Base-by-base conservation (phyloP, 2,888 invertebrate species). In the Norana najaformis region DNA sequence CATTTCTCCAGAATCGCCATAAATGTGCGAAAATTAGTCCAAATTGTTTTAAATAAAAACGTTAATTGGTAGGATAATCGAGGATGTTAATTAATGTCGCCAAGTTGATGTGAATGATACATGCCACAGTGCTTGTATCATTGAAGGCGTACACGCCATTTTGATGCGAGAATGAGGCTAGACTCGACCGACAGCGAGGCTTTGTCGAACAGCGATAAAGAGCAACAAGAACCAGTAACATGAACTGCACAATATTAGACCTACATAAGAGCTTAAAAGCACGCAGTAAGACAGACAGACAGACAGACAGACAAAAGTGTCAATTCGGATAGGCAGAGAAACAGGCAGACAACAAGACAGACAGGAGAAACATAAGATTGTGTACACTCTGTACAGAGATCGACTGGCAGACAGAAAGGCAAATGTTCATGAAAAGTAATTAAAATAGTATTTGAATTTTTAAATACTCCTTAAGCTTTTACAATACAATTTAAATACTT, bases 141-240 rank as follows among this genome's bases (percentile, higher is more conserved):
- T 53, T 53, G 53, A 53, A 53, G 6, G 53, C 11, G 23, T 30
- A 23, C 53, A 53, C 53, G 23, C 53, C 53, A 6, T 53, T 53
- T 30, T 53, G 41, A 41, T 16, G 18, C 41, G 5, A 69, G n/a
- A 8, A n/a, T 5, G 69, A 16, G n/a, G n/a, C 69, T 69, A 8
- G n/a, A 69, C 5, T n/a, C 8, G 69, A 69, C 11, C 69, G 16
- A 5, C 30, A 23, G 14, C 11, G 16, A 69, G 16, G 18, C 18
- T 41, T 41, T 18, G 41, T 41, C 41, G 41, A 41, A 41, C 14
- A 41, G 41, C 16, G 41, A 41, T 41, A 41, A 16, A n/a, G 30
- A 69, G n/a, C 69, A 69, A 69, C n/a, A 69, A 69, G 69, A 69
- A n/a, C 69, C 69, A n/a, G 69, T 30, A 69, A 69, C 69, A n/a